phyloP scores from a whole-genome alignment of 2,888 invertebrate genomes.

The Phytoseiulus persimilis region DNA sequence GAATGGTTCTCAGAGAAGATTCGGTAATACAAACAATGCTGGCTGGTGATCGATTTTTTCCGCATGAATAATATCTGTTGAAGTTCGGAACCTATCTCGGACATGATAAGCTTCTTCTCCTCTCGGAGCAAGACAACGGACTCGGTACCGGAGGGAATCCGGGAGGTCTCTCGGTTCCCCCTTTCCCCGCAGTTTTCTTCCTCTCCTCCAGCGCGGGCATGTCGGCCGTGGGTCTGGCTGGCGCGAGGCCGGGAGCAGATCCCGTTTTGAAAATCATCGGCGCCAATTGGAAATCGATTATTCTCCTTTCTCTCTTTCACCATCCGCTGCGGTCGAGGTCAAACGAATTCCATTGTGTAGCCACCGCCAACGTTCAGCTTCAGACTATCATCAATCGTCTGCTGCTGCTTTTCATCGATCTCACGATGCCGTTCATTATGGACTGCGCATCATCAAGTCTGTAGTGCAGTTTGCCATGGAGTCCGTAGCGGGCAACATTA shows the following conservation, averaged over 20 bases:
- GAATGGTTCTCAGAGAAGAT: too few species aligned
- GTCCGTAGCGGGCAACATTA: not conserved
- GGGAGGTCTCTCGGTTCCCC: too few species aligned
- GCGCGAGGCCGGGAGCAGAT: not conserved
- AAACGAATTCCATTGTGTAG: not conserved
- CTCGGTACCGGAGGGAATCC: too few species aligned
- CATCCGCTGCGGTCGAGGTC: not conserved
- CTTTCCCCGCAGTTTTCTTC: too few species aligned
- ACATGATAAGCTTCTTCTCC: too few species aligned
- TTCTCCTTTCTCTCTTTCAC: not conserved
- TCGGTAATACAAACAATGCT: too few species aligned
- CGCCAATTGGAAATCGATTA: not conserved
- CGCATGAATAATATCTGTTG: too few species aligned
- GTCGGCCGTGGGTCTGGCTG: too few species aligned
- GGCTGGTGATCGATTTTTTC: too few species aligned
- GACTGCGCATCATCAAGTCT: not conserved
- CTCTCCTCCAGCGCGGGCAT: too few species aligned
- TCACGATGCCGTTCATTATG: not conserved
- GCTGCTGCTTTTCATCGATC: not conserved
- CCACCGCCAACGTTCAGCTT: not conserved
- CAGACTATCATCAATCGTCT: not conserved
- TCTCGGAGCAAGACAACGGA: too few species aligned
- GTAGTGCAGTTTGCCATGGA: not conserved
- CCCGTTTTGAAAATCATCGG: not conserved
- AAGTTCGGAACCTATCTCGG: too few species aligned